Percentiles rank a stretch among this genome's conserved stretches.
Conservation (phyloP, 2,888 invertebrate species). For the Leptodirus hochenwartii region DNA sequence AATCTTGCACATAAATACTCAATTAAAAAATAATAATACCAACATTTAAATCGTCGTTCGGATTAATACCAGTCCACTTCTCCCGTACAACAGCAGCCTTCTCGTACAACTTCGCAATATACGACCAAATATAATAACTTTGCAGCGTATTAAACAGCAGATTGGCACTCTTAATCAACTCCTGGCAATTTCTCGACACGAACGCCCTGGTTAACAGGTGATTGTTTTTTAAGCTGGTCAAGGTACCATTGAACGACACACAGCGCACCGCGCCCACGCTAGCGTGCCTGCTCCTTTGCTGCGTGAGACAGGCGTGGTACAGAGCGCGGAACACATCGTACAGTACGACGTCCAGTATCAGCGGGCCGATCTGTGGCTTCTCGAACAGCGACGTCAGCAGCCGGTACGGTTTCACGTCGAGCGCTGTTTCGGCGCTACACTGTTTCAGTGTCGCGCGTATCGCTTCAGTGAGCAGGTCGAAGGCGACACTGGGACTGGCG, state of each 20-base stretch:
- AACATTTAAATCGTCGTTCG: no score
- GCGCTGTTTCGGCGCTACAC: conserved; percentile 30
- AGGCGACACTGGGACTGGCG: conserved; percentile 29
- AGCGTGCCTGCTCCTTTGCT: conserved; percentile 22
- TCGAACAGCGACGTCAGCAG: conserved; percentile 70
- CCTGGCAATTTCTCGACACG: conserved; percentile 32
- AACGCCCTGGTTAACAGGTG: conserved; percentile 21
- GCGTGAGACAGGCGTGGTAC: conserved; percentile 32
- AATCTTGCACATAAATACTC: no score
- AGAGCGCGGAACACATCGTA: conserved; percentile 56
- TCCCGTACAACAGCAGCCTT: no score
- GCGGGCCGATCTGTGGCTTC: conserved; percentile 68
- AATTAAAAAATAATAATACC: no score
- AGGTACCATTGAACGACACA: conserved; percentile 26
- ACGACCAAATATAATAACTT: conserved; percentile 74
- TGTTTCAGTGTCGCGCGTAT: conserved; percentile 39
- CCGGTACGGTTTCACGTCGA: conserved; percentile 53
- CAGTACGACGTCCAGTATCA: conserved; percentile 57
- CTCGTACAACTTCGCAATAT: conserved; percentile 45
- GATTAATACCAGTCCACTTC: no score
- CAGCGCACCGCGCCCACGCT: conserved; percentile 20
- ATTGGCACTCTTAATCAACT: conserved; percentile 69
- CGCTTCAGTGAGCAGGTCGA: conserved; percentile 43
- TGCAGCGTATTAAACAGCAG: conserved; percentile 67
- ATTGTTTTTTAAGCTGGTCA: conserved; percentile 23